Evolutionary conservation across 1,140 invertebrate species (phyloP).

Genomic region (Phthorimaea operculella): DNA sequence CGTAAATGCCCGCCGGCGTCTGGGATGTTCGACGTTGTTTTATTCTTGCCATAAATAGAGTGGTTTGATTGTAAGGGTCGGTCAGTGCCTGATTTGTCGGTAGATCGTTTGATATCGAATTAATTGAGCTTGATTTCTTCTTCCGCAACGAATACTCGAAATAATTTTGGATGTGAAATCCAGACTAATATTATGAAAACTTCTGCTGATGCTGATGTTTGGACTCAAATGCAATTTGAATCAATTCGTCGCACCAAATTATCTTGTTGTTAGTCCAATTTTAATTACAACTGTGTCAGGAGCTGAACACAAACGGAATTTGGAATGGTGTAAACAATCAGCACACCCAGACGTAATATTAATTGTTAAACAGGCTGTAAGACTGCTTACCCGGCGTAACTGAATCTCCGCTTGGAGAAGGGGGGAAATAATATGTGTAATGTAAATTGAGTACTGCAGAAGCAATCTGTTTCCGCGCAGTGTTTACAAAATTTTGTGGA

Average conservation of each 20-base stretch:
- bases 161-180: no score
- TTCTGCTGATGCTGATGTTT: no score
- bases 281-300: no score
- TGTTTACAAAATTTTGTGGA: conserved; percentile 59
- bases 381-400: conserved; percentile 15
- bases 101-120: neutral
- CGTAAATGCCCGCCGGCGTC: conserved; percentile 28
- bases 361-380: conserved; percentile 17
- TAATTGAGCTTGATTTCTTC: conserved; percentile 36
- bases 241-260: no score
- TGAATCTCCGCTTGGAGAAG: conserved; percentile 19
- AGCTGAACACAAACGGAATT: no score
- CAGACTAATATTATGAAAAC: no score
- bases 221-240: no score
- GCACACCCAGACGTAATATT: conserved; percentile 7
- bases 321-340: no score
- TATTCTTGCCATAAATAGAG: no score
- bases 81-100: no score
- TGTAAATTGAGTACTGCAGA: conserved; percentile 12
- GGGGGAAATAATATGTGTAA: conserved; percentile 17
- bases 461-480: conserved; percentile 42
- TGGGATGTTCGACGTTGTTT: conserved; percentile 4
- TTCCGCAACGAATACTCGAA: conserved; percentile 26
- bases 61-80: no score
- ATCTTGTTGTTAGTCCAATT: no score